These are phyloP conservation scores for Silurus glanis DNA, from an alignment of 2,113 vertebrate genomes.

Conservation along the genomic window DNA sequence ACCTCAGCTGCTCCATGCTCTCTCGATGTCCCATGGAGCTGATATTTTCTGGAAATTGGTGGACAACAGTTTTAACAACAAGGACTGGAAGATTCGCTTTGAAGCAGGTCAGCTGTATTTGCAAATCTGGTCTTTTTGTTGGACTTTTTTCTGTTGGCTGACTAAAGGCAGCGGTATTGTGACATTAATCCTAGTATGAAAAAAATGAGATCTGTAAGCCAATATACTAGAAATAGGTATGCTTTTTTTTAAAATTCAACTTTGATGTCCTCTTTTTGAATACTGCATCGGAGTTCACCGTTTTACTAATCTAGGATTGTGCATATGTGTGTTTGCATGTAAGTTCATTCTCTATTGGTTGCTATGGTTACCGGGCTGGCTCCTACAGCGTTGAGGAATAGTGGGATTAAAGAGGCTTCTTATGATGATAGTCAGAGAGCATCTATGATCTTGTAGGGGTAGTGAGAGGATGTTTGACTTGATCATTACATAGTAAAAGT, in stretches of 20 bases:
- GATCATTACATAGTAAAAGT: background rate
- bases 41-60: slow-evolving; percentile 99
- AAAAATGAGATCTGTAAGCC: background rate
- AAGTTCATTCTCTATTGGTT: slow-evolving; percentile 47
- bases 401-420: slow-evolving; percentile 60
- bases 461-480: slow-evolving; percentile 47
- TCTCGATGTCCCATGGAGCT: slow-evolving; percentile 90
- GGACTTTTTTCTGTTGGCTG: background rate
- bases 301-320: background rate
- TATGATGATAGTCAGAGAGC: slow-evolving; percentile 57
- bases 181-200: background rate
- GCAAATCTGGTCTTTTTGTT: background rate
- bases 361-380: slow-evolving; percentile 63
- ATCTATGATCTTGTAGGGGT: slow-evolving; percentile 62
- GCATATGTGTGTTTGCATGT: background rate
- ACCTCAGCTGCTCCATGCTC: slow-evolving; percentile 91
- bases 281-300: background rate
- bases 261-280: background rate
- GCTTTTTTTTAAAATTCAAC: background rate
- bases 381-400: slow-evolving; percentile 57
- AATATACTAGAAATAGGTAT: background rate
- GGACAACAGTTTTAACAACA: slow-evolving; percentile 94
- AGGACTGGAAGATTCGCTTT: slow-evolving; percentile 98
- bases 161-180: background rate
- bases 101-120: slow-evolving; percentile 85